Percentiles rank a stretch among this genome's conserved stretches.
These are phyloP conservation scores for Oconnorella tubifera DNA, from an alignment of 2,888 invertebrate species.

Conservation along the genomic window DNA sequence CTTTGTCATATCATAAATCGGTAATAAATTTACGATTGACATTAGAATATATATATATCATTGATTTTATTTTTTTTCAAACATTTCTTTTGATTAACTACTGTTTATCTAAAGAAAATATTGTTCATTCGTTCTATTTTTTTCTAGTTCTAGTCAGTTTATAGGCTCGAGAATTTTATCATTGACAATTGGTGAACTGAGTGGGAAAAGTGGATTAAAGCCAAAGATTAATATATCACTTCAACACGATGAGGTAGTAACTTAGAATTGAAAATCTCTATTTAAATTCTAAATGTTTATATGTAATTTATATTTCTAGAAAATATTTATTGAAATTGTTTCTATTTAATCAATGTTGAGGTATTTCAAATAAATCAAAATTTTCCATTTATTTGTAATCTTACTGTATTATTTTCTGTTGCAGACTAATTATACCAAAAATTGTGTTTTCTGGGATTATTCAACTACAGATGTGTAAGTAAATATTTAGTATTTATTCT, in stretches of 20 bases:
- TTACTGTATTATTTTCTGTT: conserved; percentile 5
- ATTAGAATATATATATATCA: no score
- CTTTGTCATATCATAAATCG: no score
- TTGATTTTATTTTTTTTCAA: no score
- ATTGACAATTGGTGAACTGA: neutral
- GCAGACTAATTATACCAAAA: neutral
- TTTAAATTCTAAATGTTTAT: neutral
- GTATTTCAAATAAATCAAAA: no score
- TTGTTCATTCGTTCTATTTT: no score
- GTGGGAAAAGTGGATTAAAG: neutral
- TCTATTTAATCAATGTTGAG: conserved; percentile 1
- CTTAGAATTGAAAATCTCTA: neutral
- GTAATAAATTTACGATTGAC: no score
- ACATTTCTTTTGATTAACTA: no score
- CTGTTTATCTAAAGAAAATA: no score
- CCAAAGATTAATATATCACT: neutral
- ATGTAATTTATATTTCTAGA: neutral
- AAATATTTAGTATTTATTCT: no score
- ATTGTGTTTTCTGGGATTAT: conserved; percentile 17
- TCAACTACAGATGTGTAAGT: conserved; percentile 3
- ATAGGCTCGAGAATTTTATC: conserved; percentile 11
- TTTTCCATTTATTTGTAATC: no score
- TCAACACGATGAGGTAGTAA: conserved; percentile 9
- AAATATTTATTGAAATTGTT: neutral
- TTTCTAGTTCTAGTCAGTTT: neutral